Percentiles rank a stretch among this genome's conserved stretches.
These are phyloP conservation scores for Cryptocephalus primarius DNA, from an alignment of 2,888 invertebrate species.

Conservation along the genomic window DNA sequence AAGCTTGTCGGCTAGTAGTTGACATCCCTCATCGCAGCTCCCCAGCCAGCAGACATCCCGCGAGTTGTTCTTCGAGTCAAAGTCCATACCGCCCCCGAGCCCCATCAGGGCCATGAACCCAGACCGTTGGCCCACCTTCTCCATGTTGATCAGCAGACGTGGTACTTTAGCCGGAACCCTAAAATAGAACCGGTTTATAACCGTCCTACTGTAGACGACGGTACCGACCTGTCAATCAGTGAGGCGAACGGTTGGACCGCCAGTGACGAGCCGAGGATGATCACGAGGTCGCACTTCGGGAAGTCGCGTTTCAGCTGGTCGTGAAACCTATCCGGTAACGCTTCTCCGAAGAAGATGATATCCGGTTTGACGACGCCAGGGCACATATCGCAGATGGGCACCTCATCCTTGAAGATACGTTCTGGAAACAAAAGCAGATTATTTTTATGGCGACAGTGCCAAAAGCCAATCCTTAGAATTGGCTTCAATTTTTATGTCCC, in stretches of 20 bases:
- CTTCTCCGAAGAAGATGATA: conserved; percentile 93
- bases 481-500: too few relatives aligned
- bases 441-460: too few relatives aligned
- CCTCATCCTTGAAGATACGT: conserved; percentile 56
- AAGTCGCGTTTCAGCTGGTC: conserved; percentile 62
- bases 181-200: conserved; percentile 4
- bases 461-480: too few relatives aligned
- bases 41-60: conserved; percentile 76
- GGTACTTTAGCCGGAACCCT: conserved; percentile 64
- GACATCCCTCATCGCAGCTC: conserved; percentile 73
- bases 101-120: conserved; percentile 32
- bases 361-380: conserved; percentile 84
- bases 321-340: conserved; percentile 70
- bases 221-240: conserved; percentile 64
- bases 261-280: conserved; percentile 91
- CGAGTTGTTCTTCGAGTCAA: conserved; percentile 49
- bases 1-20: conserved; percentile 59
- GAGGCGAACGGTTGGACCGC: conserved; percentile 93
- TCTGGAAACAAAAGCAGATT: conserved; percentile 44
- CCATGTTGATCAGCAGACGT: conserved; percentile 77
- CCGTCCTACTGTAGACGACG: too few relatives aligned
- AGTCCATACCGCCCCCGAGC: conserved; percentile 52
- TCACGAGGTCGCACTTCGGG: conserved; percentile 75
- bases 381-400: conserved; percentile 63
- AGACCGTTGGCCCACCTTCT: conserved; percentile 50